Evolutionary conservation across 2,888 invertebrate species (phyloP).

Genomic region (Morinoia aosen): DNA sequence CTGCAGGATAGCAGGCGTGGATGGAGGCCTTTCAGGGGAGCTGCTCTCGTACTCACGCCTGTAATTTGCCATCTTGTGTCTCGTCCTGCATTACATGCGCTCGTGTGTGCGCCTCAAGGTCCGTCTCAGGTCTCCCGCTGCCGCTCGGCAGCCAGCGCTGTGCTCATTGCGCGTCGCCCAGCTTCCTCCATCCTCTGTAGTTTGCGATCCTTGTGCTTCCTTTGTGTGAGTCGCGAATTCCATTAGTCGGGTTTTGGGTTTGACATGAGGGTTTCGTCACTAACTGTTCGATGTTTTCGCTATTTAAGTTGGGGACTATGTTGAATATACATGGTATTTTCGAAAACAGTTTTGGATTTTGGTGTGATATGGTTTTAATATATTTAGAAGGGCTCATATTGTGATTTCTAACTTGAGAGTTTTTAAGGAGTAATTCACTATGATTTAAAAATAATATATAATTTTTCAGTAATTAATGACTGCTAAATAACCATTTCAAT

Average conservation of each 20-base stretch:
- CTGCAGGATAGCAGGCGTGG: slow-evolving; percentile 8
- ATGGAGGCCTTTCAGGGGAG: slow-evolving; percentile 35
- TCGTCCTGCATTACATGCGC: slow-evolving; percentile 16
- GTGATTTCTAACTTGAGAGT: too few species aligned
- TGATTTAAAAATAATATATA: too few species aligned
- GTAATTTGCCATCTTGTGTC: slow-evolving; percentile 45
- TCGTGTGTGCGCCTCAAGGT: slow-evolving; percentile 15
- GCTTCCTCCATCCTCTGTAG: background rate
- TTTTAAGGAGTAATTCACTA: too few species aligned
- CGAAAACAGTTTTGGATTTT: background rate
- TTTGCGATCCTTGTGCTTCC: background rate
- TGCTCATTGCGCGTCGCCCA: background rate
- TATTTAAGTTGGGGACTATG: background rate
- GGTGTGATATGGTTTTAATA: background rate
- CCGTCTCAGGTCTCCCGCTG: background rate
- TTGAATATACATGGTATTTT: background rate
- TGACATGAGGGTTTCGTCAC: background rate
- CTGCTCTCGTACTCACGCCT: slow-evolving; percentile 23
- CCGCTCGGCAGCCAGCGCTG: background rate
- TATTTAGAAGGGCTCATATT: background rate
- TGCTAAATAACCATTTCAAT: too few species aligned
- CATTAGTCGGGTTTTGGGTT: background rate
- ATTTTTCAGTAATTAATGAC: too few species aligned
- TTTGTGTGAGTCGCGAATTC: background rate
- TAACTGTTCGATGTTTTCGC: background rate